These are phyloP conservation scores for Samia ricini DNA, from an alignment of 1,140 invertebrate genomes.

Conservation along the genomic window DNA sequence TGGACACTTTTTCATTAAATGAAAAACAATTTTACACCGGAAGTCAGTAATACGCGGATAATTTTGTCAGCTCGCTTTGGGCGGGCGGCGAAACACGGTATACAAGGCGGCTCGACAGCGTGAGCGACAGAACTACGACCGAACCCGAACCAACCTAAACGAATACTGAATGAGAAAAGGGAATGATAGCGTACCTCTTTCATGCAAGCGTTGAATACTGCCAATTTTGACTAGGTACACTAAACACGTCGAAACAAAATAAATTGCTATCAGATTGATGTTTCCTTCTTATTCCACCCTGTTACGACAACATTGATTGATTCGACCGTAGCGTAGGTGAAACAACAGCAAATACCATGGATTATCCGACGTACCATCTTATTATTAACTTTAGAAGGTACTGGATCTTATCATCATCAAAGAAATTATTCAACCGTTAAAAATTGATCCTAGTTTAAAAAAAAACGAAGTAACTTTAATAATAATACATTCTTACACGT, in stretches of 20 bases:
- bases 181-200: slow-evolving; percentile 34
- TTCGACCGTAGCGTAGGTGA: background rate
- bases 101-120: slow-evolving; percentile 1
- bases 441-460: too few species aligned
- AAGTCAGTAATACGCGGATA: background rate
- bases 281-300: slow-evolving; percentile 1
- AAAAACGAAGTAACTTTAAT: too few species aligned
- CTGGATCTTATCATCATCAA: background rate
- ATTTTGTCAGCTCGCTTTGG: background rate
- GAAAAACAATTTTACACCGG: background rate
- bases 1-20: background rate
- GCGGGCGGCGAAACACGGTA: slow-evolving; percentile 8
- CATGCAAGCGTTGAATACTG: slow-evolving; percentile 22
- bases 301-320: slow-evolving; percentile 6
- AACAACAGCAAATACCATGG: slow-evolving; percentile 4
- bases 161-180: slow-evolving; percentile 41
- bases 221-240: slow-evolving; percentile 8
- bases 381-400: background rate
- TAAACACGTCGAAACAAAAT: slow-evolving; percentile 9
- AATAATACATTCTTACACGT: too few species aligned
- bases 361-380: background rate
- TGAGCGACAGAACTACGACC: slow-evolving; percentile 27
- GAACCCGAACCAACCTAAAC: slow-evolving; percentile 32
- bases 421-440: background rate
- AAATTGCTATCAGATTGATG: slow-evolving; percentile 8